Evolutionary conservation across 92 coral and sea anemone species (phyloP).

Genomic region (Paragorgia papillata): DNA sequence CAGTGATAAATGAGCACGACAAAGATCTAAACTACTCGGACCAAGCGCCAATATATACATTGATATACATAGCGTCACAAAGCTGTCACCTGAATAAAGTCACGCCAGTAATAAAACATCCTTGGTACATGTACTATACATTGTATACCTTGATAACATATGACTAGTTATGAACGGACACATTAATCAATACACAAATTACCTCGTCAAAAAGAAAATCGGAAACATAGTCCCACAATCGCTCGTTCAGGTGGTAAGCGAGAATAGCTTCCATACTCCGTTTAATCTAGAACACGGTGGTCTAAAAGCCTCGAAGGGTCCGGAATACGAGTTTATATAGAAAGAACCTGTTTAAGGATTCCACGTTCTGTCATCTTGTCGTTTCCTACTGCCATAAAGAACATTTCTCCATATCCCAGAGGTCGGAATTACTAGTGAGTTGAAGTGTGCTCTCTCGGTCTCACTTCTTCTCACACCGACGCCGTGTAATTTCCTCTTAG

Average conservation of each 20-base stretch:
- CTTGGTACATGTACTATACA: neutral
- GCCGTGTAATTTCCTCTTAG: neutral
- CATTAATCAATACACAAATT: neutral
- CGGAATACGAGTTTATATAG: neutral
- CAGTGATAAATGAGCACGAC: no score
- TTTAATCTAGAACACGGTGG: neutral
- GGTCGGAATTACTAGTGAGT: no score
- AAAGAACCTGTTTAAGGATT: no score
- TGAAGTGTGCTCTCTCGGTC: neutral
- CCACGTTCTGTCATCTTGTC: no score
- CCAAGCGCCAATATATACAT: no score
- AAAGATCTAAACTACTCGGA: no score
- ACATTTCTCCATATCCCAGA: neutral
- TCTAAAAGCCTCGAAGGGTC: neutral
- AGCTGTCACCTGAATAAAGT: no score
- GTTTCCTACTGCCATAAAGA: neutral
- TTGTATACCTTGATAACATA: neutral
- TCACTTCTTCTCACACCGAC: neutral
- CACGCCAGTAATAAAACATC: no score
- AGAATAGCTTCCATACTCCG: constrained; percentile 12
- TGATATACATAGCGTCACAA: no score
- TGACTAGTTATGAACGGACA: neutral
- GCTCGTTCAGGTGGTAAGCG: constrained; percentile 25
- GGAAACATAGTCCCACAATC: constrained; percentile 34
- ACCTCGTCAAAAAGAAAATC: constrained; percentile 45